Base-by-base conservation (phyloP, 2,888 invertebrate species). In the Drosophila paramelanica region DNA sequence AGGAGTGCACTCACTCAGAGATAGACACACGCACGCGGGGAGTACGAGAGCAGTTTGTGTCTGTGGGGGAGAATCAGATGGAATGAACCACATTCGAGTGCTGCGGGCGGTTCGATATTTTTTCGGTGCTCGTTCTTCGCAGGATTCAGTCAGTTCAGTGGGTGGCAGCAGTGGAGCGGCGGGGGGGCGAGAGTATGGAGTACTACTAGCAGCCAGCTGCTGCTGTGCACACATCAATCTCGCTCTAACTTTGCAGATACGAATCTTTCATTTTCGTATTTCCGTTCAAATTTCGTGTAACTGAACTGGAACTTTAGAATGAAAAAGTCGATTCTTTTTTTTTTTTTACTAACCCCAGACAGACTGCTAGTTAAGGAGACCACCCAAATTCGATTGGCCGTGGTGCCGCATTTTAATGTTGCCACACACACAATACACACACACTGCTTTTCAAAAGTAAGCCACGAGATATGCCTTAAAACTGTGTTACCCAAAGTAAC, bases 211-310 rank as follows among this genome's bases (percentile, higher is more conserved):
- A 52, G 39, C 62, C 64, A 73, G 53, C 67, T 69, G 62, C 67
- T 67, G 67, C 70, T 73, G 50, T 73, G 81, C 77, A 86, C 83
- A 84, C 84, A 84, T 84, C 84, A 84, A 84, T 84, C 84, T 86
- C 79, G 77, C 65, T 70, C 79, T 72, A 79, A 83, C 86, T 80
- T 81, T 69, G 49, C 71, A 78, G 84, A 85, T 85, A 85, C 74
- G 87, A 87, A 85, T 85, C 84, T 85, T 85, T 82, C 84, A 85
- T 85, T 85, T 85, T 85, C 85, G 76, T 80, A 84, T 87, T 85
- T 85, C 84, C 84, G 84, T 73, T 84, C 73, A 77, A 83, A 84
- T 81, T 81, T 74, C 70, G 74, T 79, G 83, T 71, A 79, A 83
- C 81, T 86, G 74, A 83, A 77, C 79, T 75, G 75, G 58, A 81